phyloP scores from a whole-genome alignment of 2,113 vertebrate genomes.

The Phalacrocorax brasilianus region DNA sequence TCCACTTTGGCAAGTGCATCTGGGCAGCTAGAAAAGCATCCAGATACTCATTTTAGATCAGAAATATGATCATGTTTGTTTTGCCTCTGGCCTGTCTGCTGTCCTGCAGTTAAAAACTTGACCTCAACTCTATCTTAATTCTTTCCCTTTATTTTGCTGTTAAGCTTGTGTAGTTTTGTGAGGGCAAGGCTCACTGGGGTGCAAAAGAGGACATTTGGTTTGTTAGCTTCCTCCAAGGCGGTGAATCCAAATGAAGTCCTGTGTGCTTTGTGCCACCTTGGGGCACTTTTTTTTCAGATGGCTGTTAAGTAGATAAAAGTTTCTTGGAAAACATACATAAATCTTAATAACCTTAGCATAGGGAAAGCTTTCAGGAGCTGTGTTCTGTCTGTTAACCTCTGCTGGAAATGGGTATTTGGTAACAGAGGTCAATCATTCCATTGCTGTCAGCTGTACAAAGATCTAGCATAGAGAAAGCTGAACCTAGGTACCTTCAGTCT shows the following conservation, averaged over 20 bases:
- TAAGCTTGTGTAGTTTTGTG: background rate
- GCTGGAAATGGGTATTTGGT: background rate
- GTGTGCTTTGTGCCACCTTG: background rate
- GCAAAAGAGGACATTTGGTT: background rate
- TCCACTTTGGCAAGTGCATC: background rate
- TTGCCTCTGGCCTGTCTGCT: background rate
- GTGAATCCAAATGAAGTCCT: background rate
- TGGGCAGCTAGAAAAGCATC: background rate
- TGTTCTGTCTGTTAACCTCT: background rate
- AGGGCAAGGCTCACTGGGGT: background rate
- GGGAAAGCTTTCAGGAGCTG: background rate
- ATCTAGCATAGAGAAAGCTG: background rate
- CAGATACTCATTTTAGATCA: background rate
- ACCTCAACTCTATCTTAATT: background rate
- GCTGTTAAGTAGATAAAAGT: background rate
- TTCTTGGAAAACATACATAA: background rate
- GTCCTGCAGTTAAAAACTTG: background rate
- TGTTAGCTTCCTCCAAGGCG: rapidly evolving
- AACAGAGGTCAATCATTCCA: background rate
- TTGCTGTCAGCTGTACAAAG: background rate
- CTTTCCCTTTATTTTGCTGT: background rate
- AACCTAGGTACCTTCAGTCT: background rate
- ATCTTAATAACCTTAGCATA: background rate
- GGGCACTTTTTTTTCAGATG: background rate
- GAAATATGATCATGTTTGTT: background rate